A percentile compares a stretch with the other conserved stretches of the same genome.
Evolutionary conservation across 2,888 invertebrate genomes (phyloP).

Genomic region (Anthoptus insignis): DNA sequence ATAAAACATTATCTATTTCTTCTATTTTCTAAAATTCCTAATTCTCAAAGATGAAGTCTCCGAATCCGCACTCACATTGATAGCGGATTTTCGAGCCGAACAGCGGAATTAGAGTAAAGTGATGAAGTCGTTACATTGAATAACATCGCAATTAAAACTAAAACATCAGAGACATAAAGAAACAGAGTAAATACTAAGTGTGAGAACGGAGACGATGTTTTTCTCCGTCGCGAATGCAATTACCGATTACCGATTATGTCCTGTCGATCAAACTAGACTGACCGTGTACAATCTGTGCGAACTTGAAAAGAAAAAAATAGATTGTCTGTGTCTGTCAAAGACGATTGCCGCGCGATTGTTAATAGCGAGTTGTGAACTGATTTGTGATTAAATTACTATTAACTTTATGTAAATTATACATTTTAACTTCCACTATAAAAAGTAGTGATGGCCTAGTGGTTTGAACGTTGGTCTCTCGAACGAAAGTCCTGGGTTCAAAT

Average conservation of each 20-base stretch:
- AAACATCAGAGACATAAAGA: conserved; percentile 12
- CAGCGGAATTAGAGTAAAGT: too few species aligned
- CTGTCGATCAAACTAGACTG: conserved; percentile 33
- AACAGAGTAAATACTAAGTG: conserved; percentile 32
- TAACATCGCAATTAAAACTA: conserved; percentile 4
- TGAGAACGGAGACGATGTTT: conserved; percentile 26
- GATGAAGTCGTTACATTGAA: neutral
- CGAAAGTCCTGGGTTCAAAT: too few species aligned
- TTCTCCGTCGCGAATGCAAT: conserved; percentile 24
- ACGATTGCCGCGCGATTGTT: conserved; percentile 5
- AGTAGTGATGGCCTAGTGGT: too few species aligned
- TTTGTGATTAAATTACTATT: neutral
- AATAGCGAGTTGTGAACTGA: neutral
- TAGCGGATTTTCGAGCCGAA: too few species aligned
- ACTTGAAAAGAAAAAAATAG: conserved; percentile 20
- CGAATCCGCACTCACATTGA: too few species aligned
- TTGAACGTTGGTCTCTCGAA: too few species aligned
- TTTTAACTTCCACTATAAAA: too few species aligned
- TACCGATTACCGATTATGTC: conserved; percentile 33
- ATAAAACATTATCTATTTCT: too few species aligned
- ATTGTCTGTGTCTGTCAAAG: conserved; percentile 12
- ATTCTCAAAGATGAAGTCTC: too few species aligned
- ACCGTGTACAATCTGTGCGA: conserved; percentile 19
- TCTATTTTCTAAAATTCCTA: too few species aligned
- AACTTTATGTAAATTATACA: neutral